Evolutionary conservation across 2,888 invertebrate species (phyloP), one percentile per base, ranked within the genome.

Genomic region (Erebia aethiops): DNA sequence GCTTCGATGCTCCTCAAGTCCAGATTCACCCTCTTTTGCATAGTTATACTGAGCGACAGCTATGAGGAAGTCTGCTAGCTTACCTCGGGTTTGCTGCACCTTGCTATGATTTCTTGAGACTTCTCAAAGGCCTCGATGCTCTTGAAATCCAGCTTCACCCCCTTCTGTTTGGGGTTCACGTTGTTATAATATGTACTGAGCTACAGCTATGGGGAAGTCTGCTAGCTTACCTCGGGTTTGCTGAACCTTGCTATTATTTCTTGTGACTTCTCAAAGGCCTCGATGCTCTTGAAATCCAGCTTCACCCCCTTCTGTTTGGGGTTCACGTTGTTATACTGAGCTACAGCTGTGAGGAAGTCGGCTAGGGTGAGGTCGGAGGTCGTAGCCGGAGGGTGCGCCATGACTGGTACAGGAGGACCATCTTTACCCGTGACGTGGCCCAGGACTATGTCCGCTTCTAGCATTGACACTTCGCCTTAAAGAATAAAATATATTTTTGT

Each of bases 121-220:
- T 89, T 90, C 70, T 95, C 92, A 80, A 96, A 96, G 0, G 96
- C 97, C 61, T 96, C 96, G 58, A 96, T 95, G 1, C 95, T 94
- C 87, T 98, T 98, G 83, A 98, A 98, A 87, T 98, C 98, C 60
- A 98, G 89, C 84, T 98, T 98, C 1, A 98, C 95, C 0, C 98
- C 98, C 84, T 97, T 98, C 77, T 87, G 91, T 71, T 88, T 88
- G 2, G 84, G 72, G 49, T 88, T 89, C 10, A 84, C 84, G 3
- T 49, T 14, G 14, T 49, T 4, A n/a, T n/a, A n/a, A n/a, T n/a
- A n/a, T n/a, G 1, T 49, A 49, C 49, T 49, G 14, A 49, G 14
- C 49, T 5, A 18, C 18, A 10, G 18, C 2, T 16, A 11, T 51
- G 8, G 8, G n/a, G 4, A 18, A 8, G 10, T 66, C 3, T n/a